Conservation (phyloP, 64 coral and sea anemone genomes). For the Astreopora myriophthalma region DNA sequence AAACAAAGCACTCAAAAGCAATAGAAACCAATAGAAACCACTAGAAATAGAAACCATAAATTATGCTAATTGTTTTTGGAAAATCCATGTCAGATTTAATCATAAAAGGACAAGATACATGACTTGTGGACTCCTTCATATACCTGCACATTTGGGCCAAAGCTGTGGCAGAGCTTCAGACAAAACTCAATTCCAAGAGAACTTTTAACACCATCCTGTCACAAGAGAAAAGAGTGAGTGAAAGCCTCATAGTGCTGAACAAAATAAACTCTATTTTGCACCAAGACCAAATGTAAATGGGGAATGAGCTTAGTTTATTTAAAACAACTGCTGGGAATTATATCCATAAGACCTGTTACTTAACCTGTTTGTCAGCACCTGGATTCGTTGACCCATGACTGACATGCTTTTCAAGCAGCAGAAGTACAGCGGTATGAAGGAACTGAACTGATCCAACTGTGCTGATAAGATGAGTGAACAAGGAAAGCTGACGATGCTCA, state of each 20-base stretch:
- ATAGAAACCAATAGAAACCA: no score
- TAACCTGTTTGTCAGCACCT: constrained; percentile 51
- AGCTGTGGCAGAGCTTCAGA: constrained; percentile 66
- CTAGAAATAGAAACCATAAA: no score
- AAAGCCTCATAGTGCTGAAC: background rate
- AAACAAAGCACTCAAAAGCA: no score
- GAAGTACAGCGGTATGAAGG: constrained; percentile 72
- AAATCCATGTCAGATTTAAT: no score
- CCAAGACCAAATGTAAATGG: background rate
- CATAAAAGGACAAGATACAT: background rate
- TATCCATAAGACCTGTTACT: background rate
- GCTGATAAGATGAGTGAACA: constrained; percentile 82
- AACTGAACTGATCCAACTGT: constrained; percentile 78
- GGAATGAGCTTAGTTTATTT: no score
- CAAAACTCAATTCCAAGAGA: constrained; percentile 86
- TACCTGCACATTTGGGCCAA: constrained; percentile 76
- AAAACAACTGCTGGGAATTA: background rate
- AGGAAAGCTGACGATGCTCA: constrained; percentile 86
- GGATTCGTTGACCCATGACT: background rate
- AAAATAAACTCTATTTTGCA: background rate
- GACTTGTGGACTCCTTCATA: background rate
- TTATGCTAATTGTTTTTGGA: no score
- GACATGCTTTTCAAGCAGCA: constrained; percentile 81
- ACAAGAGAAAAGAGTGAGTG: background rate
- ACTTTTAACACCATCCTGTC: constrained; percentile 39